Base-by-base conservation (phyloP, 2,888 invertebrate genomes). In the Xestia xanthographa region DNA sequence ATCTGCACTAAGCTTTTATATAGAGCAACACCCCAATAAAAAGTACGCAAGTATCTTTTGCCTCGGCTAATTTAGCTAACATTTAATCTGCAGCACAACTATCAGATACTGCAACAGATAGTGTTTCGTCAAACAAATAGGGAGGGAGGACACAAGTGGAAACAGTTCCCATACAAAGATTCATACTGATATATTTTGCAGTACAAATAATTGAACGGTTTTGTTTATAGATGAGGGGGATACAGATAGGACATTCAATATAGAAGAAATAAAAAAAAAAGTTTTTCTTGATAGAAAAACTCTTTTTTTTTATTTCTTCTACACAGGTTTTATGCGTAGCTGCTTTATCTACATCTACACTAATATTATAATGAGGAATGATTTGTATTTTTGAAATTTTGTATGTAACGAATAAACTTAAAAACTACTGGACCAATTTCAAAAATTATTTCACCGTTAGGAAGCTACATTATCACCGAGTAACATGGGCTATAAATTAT, bases 111-210 rank as follows among this genome's bases (percentile, higher is more conserved):
- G 70, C 78, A 79, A 72, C 34, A 86, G 86, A 83, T 83, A 86
- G 69, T 72, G 75, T 89, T 85, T 86, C 85, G 65, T 60, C 58
- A 76, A 79, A 83, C 77, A 86, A 84, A 87, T 76, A 83, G 78
- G 66, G 78, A 83, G 78, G 66, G 78, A 70, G 63, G 45, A 72
- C 72, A 74, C 85, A 77, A 82, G 77, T 81, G 76, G 74, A 43
- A 75, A 69, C 76, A 67, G 88, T 92, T 92, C 91, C 88, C 92
- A 92, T 90, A 88, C 89, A 88, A 87, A 87, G 87, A 87, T 86
- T 88, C 82, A 88, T 89, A 90, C 88, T 87, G 82, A 87, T 85
- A 82, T 71, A 88, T 88, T 90, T 90, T 80, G 89, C 84, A 84
- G 86, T 86, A 86, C 86, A 85, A 88, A 86, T 88, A 88, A 78